Percentiles rank a stretch among this genome's conserved stretches.
Conservation (phyloP, 2,113 vertebrate species). For the Melanerpes formicivorus region DNA sequence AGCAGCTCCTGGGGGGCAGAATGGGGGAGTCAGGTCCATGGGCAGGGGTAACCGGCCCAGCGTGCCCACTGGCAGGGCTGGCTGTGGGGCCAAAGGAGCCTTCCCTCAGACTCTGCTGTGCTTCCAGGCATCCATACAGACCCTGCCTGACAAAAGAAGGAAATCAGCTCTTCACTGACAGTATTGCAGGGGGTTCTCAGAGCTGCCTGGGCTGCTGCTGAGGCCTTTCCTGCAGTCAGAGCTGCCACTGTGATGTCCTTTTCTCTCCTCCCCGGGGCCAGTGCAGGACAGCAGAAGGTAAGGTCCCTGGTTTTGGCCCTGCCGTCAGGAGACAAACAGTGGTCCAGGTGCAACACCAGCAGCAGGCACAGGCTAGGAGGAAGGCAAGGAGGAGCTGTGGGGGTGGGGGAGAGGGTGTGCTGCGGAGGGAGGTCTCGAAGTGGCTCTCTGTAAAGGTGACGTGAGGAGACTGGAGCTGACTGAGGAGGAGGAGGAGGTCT, state of each 20-base stretch:
- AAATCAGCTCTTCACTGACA: background rate
- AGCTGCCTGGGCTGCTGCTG: background rate
- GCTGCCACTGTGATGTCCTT: accelerated
- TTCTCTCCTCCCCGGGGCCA: accelerated
- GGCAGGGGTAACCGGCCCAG: background rate
- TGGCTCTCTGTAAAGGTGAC: background rate
- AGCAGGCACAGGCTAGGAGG: background rate
- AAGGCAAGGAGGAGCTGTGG: constrained; percentile 47
- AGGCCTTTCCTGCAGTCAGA: accelerated
- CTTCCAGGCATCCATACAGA: background rate
- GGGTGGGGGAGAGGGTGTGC: constrained; percentile 48
- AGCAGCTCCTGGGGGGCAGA: too few relatives aligned
- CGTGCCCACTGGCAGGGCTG: background rate
- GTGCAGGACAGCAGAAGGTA: accelerated
- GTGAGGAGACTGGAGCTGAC: background rate
- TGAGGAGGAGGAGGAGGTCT: background rate
- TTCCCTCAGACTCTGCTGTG: background rate
- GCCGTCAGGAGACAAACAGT: accelerated
- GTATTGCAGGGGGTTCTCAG: accelerated
- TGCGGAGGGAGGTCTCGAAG: background rate
- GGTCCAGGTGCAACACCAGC: accelerated
- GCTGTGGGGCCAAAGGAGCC: accelerated
- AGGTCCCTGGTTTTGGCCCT: background rate
- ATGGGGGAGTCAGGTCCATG: accelerated
- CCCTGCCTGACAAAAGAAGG: background rate